Base-by-base conservation (phyloP, 2,113 vertebrate genomes). In the Plecturocebus donacophilus region DNA sequence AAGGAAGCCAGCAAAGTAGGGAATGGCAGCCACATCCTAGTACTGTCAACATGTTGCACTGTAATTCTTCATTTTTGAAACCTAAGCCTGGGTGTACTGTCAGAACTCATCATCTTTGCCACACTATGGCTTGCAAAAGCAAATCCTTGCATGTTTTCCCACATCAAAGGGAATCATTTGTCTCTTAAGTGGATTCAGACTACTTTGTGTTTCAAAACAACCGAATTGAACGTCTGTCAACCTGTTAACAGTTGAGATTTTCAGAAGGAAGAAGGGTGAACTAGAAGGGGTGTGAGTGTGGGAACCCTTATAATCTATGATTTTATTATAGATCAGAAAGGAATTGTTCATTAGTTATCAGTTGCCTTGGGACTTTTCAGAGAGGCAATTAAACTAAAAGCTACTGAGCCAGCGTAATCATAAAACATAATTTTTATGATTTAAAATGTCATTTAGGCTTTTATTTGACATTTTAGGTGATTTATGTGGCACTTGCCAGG, bases 351-450 rank as follows among this genome's bases (percentile, higher is more conserved):
- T 77, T 84, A 76, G 64, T 75, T 35, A n/a, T 47, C 0, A 0
- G 8, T 79, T 68, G 49, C 49, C 88, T 91, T 32, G 70, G 70
- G 56, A 66, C 17, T 45, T 81, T 47, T 85, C 58, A 16, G 49
- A 87, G 64, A 84, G 40, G 13, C 71, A 73, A 76, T 92, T 87
- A 90, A 95, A 17, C 70, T 76, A 92, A 87, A 80, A 58, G 58
- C 30, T 10, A 76, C 47, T 71, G 16, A 42, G 42, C 11, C n/a
- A 58, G 27, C 88, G 20, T 68, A 68, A 56, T 93, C 40, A 38
- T 83, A n/a, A 56, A 76, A 54, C 25, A 38, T 38, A 61, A 95
- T 89, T 86, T 92, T 92, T 45, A 35, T 95, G 56, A 94, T 97
- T 92, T 79, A 68, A 96, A 94, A 64, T 93, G 27, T 79, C 90